Evolutionary conservation across 2,888 invertebrate genomes (phyloP).

Genomic region (Nineta flava): DNA sequence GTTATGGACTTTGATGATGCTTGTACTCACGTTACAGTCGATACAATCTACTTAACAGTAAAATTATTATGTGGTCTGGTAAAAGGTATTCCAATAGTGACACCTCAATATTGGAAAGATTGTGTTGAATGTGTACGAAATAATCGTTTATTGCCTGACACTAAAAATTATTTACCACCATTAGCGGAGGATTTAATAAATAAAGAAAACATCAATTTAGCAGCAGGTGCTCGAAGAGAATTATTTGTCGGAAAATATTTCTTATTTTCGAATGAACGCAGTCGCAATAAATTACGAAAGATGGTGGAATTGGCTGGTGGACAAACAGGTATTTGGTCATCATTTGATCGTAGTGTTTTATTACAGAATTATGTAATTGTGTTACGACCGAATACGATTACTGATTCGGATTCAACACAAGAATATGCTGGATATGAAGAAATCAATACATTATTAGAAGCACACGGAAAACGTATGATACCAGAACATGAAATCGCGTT

Average conservation of each 20-base stretch:
- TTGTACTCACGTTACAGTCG: slow-evolving; percentile 1
- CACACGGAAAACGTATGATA: slow-evolving; percentile 1
- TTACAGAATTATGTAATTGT: background rate
- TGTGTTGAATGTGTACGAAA: slow-evolving; percentile 1
- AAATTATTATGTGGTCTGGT: slow-evolving; percentile 3
- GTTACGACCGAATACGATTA: background rate
- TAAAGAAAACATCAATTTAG: background rate
- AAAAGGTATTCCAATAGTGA: slow-evolving; percentile 1
- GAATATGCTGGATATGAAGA: background rate
- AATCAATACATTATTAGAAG: background rate
- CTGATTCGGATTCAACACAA: background rate
- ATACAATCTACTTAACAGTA: background rate
- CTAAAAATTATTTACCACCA: slow-evolving; percentile 1
- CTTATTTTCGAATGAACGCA: background rate
- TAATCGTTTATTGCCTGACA: background rate
- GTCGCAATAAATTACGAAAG: background rate
- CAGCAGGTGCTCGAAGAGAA: background rate
- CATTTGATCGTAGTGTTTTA: background rate
- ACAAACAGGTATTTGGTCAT: background rate
- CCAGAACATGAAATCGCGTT: slow-evolving; percentile 4
- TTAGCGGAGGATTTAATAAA: background rate
- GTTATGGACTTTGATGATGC: background rate
- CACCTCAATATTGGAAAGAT: slow-evolving; percentile 4
- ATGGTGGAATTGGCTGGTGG: slow-evolving; percentile 5
- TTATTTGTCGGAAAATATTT: slow-evolving; percentile 3